Evolutionary conservation across 2,113 vertebrate species (phyloP), one percentile per base, ranked within the genome.

Genomic region (Hassar affinis): DNA sequence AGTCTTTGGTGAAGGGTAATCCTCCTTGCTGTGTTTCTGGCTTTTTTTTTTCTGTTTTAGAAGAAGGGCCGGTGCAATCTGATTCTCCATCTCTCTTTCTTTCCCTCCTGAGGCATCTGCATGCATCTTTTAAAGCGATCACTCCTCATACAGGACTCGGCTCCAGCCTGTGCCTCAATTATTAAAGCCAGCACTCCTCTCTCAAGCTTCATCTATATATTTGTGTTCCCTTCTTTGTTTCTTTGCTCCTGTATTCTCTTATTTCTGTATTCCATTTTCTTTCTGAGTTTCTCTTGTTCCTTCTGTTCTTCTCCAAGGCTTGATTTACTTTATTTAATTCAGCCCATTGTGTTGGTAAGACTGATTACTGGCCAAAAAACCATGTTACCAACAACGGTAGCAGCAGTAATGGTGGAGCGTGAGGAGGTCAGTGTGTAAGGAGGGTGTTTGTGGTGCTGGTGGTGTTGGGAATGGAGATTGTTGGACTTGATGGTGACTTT

Each of bases 111-210:
- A 92, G 91, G 90, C 82, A 88, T 86, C 90, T 90, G 90, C 92
- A 92, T 93, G 88, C 91, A 93, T 94, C 92, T 94, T 93, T 93
- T 92, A 94, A 92, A 90, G 90, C 90, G 85, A 90, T 90, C 83
- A 85, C 87, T 84, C 89, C 88, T 92, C 90, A 90, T 88, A 87
- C 76, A 81, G 87, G 86, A 88, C 86, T 61, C 64, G 86, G 90
- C 92, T 92, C 88, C 92, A 92, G 90, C 89, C 90, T 86, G 86
- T 84, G 71, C 42, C 90, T 93, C 91, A 93, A 92, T 93, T 94
- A 93, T 93, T 93, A 88, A 94, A 92, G 88, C 90, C 66, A 59
- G 83, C 86, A 85, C 88, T 92, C 86, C 89, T 86, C 87, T 85
- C 85, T 87, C 78, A 59, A 62, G 91, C 84, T 88, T 87, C 84